Evolutionary conservation across 2,888 invertebrate genomes (phyloP).

Genomic region (Eupithecia vulgata): DNA sequence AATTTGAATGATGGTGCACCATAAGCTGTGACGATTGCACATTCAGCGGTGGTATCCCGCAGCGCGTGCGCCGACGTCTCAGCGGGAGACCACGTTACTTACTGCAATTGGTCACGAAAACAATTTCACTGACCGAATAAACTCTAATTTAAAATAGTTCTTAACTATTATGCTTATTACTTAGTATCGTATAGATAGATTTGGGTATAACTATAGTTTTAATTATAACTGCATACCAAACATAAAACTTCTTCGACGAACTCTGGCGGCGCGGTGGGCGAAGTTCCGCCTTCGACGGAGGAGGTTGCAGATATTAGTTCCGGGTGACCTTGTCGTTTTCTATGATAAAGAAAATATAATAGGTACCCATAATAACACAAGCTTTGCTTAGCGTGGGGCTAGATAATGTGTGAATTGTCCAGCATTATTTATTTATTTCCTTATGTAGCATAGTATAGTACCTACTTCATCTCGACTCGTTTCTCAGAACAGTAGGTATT

Average conservation of each 20-base stretch:
- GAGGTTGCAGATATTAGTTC: too few species aligned
- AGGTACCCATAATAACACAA: too few species aligned
- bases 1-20: constrained; percentile 32
- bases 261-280: too few species aligned
- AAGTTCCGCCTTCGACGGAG: too few species aligned
- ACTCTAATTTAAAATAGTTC: constrained; percentile 59
- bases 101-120: constrained; percentile 76
- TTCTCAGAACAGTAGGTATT: constrained; percentile 17
- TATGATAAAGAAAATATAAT: too few species aligned
- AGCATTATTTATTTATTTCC: too few species aligned
- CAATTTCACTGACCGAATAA: constrained; percentile 69
- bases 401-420: too few species aligned
- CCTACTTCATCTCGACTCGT: constrained; percentile 5
- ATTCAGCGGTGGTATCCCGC: constrained; percentile 63
- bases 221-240: not conserved
- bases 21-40: constrained; percentile 48
- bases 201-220: not conserved
- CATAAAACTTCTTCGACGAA: too few species aligned
- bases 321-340: too few species aligned
- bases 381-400: too few species aligned
- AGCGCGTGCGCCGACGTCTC: constrained; percentile 64
- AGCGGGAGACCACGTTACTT: constrained; percentile 66
- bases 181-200: too few species aligned
- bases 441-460: not conserved
- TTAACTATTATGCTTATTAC: not conserved